phyloP scores from a whole-genome alignment of 1,140 invertebrate species.

The Listronotus bonariensis region DNA sequence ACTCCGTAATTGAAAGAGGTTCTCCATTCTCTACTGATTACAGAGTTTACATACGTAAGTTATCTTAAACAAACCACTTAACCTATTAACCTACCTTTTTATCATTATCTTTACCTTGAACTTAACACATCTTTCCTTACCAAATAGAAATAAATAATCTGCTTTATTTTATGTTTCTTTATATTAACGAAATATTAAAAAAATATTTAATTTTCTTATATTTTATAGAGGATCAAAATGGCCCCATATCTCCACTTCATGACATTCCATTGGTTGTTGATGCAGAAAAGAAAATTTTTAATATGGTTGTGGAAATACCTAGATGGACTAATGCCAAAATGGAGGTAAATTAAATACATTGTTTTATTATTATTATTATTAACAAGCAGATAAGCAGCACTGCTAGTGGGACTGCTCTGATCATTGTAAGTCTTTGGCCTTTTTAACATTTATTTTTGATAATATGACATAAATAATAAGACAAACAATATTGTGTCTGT shows the following conservation, averaged over 20 bases:
- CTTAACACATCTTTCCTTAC: conserved; percentile 10
- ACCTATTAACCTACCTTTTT: conserved; percentile 12
- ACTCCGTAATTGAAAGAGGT: conserved; percentile 77
- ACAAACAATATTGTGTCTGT: too few relatives aligned
- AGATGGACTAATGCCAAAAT: conserved; percentile 99
- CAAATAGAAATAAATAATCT: too few relatives aligned
- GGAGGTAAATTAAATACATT: conserved; percentile 70
- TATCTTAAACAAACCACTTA: conserved; percentile 12
- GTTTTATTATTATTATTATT: neutral
- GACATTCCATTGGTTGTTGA: conserved; percentile 95
- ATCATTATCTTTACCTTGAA: conserved; percentile 21
- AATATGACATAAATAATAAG: too few relatives aligned
- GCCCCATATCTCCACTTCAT: conserved; percentile 93
- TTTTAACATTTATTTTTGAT: too few relatives aligned
- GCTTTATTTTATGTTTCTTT: too few relatives aligned
- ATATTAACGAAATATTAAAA: too few relatives aligned
- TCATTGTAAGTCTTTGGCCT: too few relatives aligned
- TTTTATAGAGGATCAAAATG: conserved; percentile 74
- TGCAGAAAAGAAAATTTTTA: conserved; percentile 75
- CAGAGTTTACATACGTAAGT: conserved; percentile 87
- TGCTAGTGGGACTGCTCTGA: too few relatives aligned
- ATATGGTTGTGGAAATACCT: conserved; percentile 99
- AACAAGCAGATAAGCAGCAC: too few relatives aligned
- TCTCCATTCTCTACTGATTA: conserved; percentile 81
- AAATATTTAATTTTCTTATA: too few relatives aligned